phyloP scores from a whole-genome alignment of 2,888 invertebrate species.

The Maniola hyperantus region DNA sequence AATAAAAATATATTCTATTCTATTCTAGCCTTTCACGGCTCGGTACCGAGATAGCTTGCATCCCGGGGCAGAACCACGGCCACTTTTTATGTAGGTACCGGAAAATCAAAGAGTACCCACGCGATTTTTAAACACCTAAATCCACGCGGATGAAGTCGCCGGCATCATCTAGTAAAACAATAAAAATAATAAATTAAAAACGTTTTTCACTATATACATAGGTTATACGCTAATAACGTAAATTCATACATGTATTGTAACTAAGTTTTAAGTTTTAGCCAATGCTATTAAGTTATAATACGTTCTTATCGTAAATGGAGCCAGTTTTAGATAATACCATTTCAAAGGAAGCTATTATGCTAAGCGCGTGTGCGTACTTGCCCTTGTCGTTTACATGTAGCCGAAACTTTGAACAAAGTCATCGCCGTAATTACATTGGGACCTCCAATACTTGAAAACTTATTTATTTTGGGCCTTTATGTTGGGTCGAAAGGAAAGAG shows the following conservation, averaged over 20 bases:
- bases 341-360: slow-evolving; percentile 34
- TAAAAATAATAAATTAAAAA: no score
- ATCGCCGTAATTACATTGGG: slow-evolving; percentile 34
- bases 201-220: no score
- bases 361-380: slow-evolving; percentile 29
- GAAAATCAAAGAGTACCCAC: no score
- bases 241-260: background rate
- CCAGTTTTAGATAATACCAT: slow-evolving; percentile 29
- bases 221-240: background rate
- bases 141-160: no score
- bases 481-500: slow-evolving; percentile 42
- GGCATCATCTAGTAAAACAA: no score
- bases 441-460: slow-evolving; percentile 34
- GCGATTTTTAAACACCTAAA: no score
- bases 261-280: slow-evolving; percentile 3
- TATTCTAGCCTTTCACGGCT: no score
- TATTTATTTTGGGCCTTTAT: slow-evolving; percentile 38
- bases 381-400: slow-evolving; percentile 33
- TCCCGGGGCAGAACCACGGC: no score
- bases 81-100: no score
- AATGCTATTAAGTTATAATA: slow-evolving; percentile 15
- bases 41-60: no score
- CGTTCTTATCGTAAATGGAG: slow-evolving; percentile 21
- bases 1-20: no score
- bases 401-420: slow-evolving; percentile 35